These are phyloP conservation scores for Pollenia amentaria DNA, from an alignment of 2,888 invertebrate species.

Conservation along the genomic window DNA sequence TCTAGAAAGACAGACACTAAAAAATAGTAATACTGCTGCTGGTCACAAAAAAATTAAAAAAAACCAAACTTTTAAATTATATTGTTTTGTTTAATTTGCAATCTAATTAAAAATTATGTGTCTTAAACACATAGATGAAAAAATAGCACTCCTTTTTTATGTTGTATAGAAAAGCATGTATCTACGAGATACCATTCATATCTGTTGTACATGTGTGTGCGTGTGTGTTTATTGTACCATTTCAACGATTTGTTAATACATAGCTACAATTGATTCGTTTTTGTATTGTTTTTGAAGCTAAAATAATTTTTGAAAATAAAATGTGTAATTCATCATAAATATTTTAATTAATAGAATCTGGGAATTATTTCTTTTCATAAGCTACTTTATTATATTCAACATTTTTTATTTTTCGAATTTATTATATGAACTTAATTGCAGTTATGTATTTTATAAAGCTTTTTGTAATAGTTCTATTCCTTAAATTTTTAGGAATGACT, in stretches of 20 bases:
- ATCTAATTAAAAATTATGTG: conserved; percentile 47
- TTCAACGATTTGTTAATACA: not conserved
- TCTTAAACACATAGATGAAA: not conserved
- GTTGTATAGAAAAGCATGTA: not conserved
- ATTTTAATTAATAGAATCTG: no score
- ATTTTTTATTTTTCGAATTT: no score
- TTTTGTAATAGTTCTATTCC: no score
- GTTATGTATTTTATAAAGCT: no score
- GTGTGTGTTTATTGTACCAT: not conserved
- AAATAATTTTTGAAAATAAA: conserved; percentile 12
- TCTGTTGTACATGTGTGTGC: no score
- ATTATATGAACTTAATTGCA: no score
- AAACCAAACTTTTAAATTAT: not conserved
- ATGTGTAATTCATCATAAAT: conserved; percentile 36
- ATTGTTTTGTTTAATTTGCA: conserved; percentile 38
- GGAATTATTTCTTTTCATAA: no score
- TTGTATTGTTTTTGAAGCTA: not conserved
- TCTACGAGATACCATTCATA: not conserved
- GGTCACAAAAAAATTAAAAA: conserved; percentile 13
- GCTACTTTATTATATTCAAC: no score
- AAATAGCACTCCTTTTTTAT: not conserved
- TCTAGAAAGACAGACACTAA: not conserved
- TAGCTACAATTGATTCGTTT: not conserved
- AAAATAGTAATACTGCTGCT: not conserved
- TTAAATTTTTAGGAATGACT: no score